Evolutionary conservation across 2,113 vertebrate species (phyloP).

Genomic region (Notarius quadriscutis): DNA sequence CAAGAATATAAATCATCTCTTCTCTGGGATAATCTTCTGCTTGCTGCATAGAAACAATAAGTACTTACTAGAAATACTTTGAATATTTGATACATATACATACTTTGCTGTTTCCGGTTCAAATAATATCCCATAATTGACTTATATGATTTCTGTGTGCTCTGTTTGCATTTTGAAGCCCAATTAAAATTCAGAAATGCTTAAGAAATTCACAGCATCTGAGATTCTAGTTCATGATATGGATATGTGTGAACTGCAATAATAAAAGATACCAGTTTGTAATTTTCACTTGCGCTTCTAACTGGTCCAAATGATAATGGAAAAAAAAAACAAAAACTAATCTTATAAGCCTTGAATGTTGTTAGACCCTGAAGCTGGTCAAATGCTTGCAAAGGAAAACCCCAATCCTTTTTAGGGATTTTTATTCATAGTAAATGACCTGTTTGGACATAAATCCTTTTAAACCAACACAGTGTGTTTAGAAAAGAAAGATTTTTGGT

Average conservation of each 20-base stretch:
- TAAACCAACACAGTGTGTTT: background rate
- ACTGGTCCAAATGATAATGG: slow-evolving; percentile 43
- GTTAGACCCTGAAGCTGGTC: slow-evolving; percentile 45
- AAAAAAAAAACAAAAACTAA: slow-evolving; percentile 62
- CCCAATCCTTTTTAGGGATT: slow-evolving; percentile 45
- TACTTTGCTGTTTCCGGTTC: slow-evolving; percentile 1
- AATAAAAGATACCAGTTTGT: slow-evolving; percentile 59
- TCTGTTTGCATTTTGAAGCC: slow-evolving; percentile 43
- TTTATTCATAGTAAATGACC: slow-evolving; percentile 55
- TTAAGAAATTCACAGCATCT: slow-evolving; percentile 54
- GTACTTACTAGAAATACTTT: background rate
- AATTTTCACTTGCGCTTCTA: slow-evolving; percentile 64
- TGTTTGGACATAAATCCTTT: slow-evolving; percentile 34
- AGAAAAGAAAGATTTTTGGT: background rate
- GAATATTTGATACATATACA: background rate
- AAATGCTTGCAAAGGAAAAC: slow-evolving; percentile 1
- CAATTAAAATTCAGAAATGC: slow-evolving; percentile 40
- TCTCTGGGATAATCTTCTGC: background rate
- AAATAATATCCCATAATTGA: slow-evolving; percentile 36
- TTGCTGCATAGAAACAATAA: background rate
- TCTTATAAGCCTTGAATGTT: slow-evolving; percentile 61
- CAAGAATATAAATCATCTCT: background rate
- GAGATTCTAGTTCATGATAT: slow-evolving; percentile 41
- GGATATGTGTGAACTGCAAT: slow-evolving; percentile 57
- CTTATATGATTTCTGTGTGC: slow-evolving; percentile 7